A percentile compares a stretch with the other conserved stretches of the same genome.
Evolutionary conservation across 2,113 vertebrate species (phyloP).

Genomic region (Vulpes ferrilata): DNA sequence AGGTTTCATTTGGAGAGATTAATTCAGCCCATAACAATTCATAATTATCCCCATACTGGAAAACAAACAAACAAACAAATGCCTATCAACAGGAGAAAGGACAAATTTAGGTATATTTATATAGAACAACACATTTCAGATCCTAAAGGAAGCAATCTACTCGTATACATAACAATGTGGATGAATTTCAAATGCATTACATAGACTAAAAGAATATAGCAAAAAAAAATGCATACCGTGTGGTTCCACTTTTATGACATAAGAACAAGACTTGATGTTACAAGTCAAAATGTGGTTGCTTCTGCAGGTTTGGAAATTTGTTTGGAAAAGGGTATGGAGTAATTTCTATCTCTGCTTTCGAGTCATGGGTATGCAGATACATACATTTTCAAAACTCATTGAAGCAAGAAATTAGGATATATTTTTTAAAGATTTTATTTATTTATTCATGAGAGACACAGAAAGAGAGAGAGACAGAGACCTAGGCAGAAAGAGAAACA

Average conservation of each 20-base stretch:
- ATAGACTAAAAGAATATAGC: not conserved
- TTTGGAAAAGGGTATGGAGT: not conserved
- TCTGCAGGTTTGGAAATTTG: not conserved
- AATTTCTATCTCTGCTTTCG: not conserved
- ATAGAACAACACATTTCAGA: not conserved
- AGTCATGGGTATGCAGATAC: not conserved
- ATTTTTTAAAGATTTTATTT: no score
- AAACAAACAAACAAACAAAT: not conserved
- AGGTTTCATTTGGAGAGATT: not conserved
- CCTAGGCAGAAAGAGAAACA: no score
- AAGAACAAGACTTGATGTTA: not conserved
- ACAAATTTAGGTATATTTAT: not conserved
- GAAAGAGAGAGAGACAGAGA: no score
- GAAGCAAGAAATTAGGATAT: not conserved
- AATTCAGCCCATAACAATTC: not conserved
- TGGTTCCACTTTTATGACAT: not conserved
- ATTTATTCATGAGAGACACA: no score
- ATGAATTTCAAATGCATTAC: not conserved
- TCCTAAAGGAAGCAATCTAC: not conserved
- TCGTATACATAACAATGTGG: not conserved
- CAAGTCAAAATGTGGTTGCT: not conserved
- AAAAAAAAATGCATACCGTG: not conserved
- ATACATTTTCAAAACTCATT: slow-evolving; percentile 1
- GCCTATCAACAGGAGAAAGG: not conserved
- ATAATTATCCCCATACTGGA: not conserved